Evolutionary conservation across 2,888 invertebrate species (phyloP), one percentile per base, ranked within the genome.

Genomic region (Hololepta plana): DNA sequence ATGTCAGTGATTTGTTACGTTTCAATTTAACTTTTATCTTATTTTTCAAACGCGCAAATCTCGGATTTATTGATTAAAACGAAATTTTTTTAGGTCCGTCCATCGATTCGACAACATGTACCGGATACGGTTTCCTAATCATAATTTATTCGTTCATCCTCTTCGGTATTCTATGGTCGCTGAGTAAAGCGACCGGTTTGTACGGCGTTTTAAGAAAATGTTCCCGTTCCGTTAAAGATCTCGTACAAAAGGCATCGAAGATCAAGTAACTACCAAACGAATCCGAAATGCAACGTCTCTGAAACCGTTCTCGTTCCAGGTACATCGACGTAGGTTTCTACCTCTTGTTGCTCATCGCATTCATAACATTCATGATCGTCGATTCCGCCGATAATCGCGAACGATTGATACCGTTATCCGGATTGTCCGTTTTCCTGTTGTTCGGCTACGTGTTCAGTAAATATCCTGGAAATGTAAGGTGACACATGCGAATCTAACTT

Each of bases 71-170:
- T n/a, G n/a, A n/a, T n/a, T n/a, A n/a, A n/a, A n/a, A n/a, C n/a
- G n/a, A n/a, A n/a, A n/a, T n/a, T n/a, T n/a, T n/a, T n/a, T n/a
- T n/a, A n/a, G n/a, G n/a, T n/a, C n/a, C n/a, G n/a, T n/a, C n/a
- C n/a, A n/a, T n/a, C n/a, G n/a, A n/a, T n/a, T n/a, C n/a, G n/a
- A n/a, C n/a, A n/a, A n/a, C n/a, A n/a, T 81, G 82, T 43, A 46
- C 64, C 26, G 81, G 81, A 0, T 72, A 74, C 37, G 81, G 81
- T 20, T 67, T 81, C 47, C 54, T 82, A 1, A 52, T 76, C 14
- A 57, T 81, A 1, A 42, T 81, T 1, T 50, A 70, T 2, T 48
- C 53, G 9, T 57, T 75, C 13, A 46, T 64, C 3, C 74, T 75
- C 36, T 57, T 65, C 37, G 62, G 65, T 80, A 1, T 44, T 72